Percentiles rank a stretch among this genome's conserved stretches.
Evolutionary conservation across 2,797 vertebrate genomes (phyloP).

Genomic region (Lagocephalus sceleratus): DNA sequence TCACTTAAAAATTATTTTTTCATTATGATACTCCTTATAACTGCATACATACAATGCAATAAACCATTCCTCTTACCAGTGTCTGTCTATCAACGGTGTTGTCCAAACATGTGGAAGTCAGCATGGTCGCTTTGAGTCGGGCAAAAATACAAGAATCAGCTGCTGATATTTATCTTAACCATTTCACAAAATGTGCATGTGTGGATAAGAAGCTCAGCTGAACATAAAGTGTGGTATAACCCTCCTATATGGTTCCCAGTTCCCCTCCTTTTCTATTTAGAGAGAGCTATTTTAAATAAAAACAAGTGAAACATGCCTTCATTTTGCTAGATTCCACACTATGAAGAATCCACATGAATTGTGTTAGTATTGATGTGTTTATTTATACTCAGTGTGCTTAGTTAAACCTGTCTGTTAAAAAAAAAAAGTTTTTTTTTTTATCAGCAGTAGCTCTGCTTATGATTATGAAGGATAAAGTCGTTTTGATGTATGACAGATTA

Average conservation of each 20-base stretch:
- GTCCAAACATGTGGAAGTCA: background rate
- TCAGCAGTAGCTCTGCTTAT: too few species aligned
- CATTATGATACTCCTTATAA: too few species aligned
- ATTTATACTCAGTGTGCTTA: too few species aligned
- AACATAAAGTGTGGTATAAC: background rate
- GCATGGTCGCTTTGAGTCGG: background rate
- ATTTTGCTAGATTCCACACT: background rate
- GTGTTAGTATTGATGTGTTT: too few species aligned
- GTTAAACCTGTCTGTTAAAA: too few species aligned
- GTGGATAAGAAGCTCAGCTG: slow-evolving; percentile 17
- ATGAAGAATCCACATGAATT: background rate
- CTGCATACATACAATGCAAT: background rate
- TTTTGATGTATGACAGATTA: too few species aligned
- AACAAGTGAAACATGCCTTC: too few species aligned
- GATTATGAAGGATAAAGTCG: too few species aligned
- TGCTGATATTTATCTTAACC: slow-evolving; percentile 3
- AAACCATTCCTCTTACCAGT: slow-evolving; percentile 31
- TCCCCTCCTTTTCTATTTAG: slow-evolving; percentile 33
- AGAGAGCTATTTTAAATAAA: background rate
- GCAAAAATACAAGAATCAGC: slow-evolving; percentile 1
- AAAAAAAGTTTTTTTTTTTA: too few species aligned
- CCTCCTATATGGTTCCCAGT: too few species aligned
- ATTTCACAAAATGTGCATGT: slow-evolving; percentile 13
- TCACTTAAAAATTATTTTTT: too few species aligned
- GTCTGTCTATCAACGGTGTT: background rate